Evolutionary conservation across 2,888 invertebrate species (phyloP).

Genomic region (Archips xylosteana): DNA sequence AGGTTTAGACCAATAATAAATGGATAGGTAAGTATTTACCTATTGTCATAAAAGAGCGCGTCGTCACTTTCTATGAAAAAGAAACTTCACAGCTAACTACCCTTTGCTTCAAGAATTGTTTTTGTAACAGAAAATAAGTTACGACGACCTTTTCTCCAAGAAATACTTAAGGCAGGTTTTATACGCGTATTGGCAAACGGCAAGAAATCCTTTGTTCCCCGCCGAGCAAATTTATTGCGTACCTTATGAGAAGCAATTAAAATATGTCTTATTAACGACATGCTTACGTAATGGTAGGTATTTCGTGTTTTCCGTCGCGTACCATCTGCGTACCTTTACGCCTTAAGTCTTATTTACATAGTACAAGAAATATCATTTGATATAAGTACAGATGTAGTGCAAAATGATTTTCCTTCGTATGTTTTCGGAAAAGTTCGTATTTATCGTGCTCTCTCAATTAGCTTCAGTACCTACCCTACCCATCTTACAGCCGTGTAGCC

Average conservation of each 20-base stretch:
- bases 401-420: too few species aligned
- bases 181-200: background rate
- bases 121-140: background rate
- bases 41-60: too few species aligned
- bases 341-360: background rate
- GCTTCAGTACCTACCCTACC: too few species aligned
- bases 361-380: background rate
- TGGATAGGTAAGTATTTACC: too few species aligned
- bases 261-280: slow-evolving; percentile 11
- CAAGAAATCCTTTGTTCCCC: background rate
- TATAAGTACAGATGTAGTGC: too few species aligned
- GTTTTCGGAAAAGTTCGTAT: too few species aligned
- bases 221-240: slow-evolving; percentile 10
- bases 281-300: slow-evolving; percentile 5
- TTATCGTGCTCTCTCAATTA: too few species aligned
- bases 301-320: background rate
- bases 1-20: too few species aligned
- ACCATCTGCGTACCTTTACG: slow-evolving; percentile 17
- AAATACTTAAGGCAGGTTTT: background rate
- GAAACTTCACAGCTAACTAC: too few species aligned
- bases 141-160: background rate
- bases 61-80: too few species aligned
- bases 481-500: too few species aligned
- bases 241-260: slow-evolving; percentile 19
- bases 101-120: too few species aligned